Percentiles rank a stretch among this genome's conserved stretches.
phyloP scores from a whole-genome alignment of 2,888 invertebrate species.

The Hipparchia semele region DNA sequence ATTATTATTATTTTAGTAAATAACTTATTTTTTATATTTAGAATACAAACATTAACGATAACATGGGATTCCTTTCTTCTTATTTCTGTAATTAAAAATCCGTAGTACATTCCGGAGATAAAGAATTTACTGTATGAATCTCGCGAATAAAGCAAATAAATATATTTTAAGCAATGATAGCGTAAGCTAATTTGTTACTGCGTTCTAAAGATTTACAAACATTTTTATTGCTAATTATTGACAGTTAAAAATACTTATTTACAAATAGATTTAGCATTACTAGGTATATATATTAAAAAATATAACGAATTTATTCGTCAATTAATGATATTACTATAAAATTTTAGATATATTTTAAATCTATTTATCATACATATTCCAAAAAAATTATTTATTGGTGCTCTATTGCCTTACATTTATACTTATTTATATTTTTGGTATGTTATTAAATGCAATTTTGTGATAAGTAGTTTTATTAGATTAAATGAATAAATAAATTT shows the following conservation, averaged over 20 bases:
- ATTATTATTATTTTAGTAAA: too few relatives aligned
- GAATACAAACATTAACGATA: too few relatives aligned
- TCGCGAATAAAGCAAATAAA: constrained; percentile 26
- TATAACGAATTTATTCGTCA: too few relatives aligned
- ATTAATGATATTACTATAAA: not conserved
- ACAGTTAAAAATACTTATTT: not conserved
- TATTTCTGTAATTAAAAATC: not conserved
- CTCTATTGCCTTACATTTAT: constrained; percentile 28
- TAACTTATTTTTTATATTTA: too few relatives aligned
- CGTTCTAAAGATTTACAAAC: not conserved
- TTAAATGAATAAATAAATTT: constrained; percentile 19
- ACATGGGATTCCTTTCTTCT: too few relatives aligned
- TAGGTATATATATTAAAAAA: too few relatives aligned
- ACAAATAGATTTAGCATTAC: not conserved
- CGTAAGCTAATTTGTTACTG: not conserved
- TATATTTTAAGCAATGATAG: constrained; percentile 9
- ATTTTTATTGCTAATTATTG: not conserved
- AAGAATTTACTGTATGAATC: constrained; percentile 27
- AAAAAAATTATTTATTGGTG: constrained; percentile 26
- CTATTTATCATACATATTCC: not conserved
- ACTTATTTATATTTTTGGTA: constrained; percentile 21
- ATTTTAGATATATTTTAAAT: not conserved
- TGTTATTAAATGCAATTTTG: constrained; percentile 28
- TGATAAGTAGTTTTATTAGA: constrained; percentile 27
- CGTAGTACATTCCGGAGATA: not conserved